Conservation (phyloP, 2,113 vertebrate genomes). For the Tupaia chinensis region DNA sequence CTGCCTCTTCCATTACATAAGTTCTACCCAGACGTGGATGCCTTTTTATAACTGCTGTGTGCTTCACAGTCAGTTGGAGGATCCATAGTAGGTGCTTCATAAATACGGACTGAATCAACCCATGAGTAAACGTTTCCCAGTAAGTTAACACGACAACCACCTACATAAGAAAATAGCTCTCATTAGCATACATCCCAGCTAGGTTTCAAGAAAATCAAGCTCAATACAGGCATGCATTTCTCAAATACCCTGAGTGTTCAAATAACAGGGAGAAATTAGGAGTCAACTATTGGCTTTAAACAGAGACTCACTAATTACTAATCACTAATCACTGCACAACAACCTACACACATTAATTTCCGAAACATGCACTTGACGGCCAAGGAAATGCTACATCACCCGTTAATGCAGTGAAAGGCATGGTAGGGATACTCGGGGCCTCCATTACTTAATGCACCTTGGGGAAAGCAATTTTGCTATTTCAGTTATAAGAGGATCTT, state of each 20-base stretch:
- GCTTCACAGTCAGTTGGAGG: background rate
- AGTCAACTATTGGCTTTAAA: background rate
- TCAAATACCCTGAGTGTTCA: background rate
- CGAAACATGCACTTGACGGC: background rate
- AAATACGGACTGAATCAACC: background rate
- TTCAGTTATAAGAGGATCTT: background rate
- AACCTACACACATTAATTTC: background rate
- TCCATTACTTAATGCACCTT: background rate
- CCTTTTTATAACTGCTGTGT: background rate
- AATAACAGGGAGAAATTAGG: background rate
- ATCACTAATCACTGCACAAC: background rate
- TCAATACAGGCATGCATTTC: background rate
- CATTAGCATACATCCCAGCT: background rate
- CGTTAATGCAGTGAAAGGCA: background rate
- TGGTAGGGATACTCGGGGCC: accelerated
- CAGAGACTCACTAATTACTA: background rate
- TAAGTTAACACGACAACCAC: background rate
- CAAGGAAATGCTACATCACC: background rate
- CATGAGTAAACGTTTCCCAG: background rate
- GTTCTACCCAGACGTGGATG: background rate
- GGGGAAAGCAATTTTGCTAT: background rate
- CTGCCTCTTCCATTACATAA: background rate
- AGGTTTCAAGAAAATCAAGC: background rate
- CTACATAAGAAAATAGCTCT: background rate
- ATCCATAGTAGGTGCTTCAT: background rate